Base-by-base conservation (phyloP, 1,140 invertebrate species). In the Paraescarpia echinospica region DNA sequence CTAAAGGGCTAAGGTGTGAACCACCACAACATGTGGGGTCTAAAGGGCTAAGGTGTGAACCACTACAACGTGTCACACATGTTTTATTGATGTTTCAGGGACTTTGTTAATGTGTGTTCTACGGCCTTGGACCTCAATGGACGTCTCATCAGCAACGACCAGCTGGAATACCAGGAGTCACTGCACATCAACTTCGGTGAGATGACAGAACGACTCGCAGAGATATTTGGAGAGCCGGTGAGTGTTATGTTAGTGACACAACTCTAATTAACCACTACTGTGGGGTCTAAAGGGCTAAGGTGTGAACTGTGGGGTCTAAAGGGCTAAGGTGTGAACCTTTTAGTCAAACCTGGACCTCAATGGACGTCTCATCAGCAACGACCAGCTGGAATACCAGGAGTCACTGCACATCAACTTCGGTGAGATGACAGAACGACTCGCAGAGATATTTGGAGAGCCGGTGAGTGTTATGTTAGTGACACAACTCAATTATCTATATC, bases 341-440 rank as follows among this genome's bases (percentile, higher is more conserved):
- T 94, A 97, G n/a, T n/a, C 97, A 35, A 98, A 98, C 0, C 95
- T 99, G 41, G 98, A 98, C 95, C 97, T 99, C 91, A 99, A 99
- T 96, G 97, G 97, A 33, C 97, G 97, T 94, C 96, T 99, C 91
- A 98, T 99, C 94, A 97, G 97, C 77, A 97, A 97, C 8, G 98
- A 99, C 96, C 98, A 99, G 95, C 97, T 97, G 35, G 98, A 98
- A 94, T 99, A 99, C 95, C 98, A 99, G 95, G 97, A 98, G 94
- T 98, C 97, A 0, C 96, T 99, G 12, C 97, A 97, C 94, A 96
- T 97, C 51, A 99, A 98, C 95, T 99, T 98, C 96, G 97, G 98
- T 94, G 98, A 98, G 94, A 96, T 99, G 34, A 98, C 98, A 93
- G 97, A 97, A 92, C 97, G 97, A 89, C 96, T 99, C n/a, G 94